A percentile compares a stretch with the other conserved stretches of the same genome.
Evolutionary conservation across 1,140 invertebrate genomes (phyloP).

Genomic region (Antheraea pernyi): DNA sequence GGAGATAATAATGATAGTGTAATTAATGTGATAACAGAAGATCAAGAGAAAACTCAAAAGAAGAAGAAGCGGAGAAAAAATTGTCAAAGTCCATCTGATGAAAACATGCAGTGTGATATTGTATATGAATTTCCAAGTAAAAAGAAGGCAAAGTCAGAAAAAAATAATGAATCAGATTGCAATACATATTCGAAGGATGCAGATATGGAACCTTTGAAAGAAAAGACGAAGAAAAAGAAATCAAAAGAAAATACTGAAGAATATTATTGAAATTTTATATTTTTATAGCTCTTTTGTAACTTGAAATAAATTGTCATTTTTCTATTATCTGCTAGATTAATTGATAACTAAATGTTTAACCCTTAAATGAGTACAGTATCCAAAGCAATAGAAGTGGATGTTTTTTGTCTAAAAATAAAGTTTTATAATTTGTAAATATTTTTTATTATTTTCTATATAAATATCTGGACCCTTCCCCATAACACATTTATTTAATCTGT

Average conservation of each 20-base stretch:
- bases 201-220: slow-evolving; percentile 16
- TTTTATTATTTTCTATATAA: too few relatives aligned
- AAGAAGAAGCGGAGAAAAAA: slow-evolving; percentile 32
- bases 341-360: too few relatives aligned
- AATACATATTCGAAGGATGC: not conserved
- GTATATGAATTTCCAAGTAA: not conserved
- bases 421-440: too few relatives aligned
- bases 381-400: too few relatives aligned
- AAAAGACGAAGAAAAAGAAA: slow-evolving; percentile 31
- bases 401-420: too few relatives aligned
- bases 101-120: not conserved
- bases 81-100: not conserved
- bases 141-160: not conserved
- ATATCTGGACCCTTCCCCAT: too few relatives aligned
- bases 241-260: slow-evolving; percentile 14
- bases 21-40: not conserved
- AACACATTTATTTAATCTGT: too few relatives aligned
- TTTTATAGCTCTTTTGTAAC: not conserved
- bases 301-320: not conserved
- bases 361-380: too few relatives aligned
- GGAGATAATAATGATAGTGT: not conserved
- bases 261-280: not conserved
- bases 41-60: slow-evolving; percentile 10
- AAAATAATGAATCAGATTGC: not conserved
- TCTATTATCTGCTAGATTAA: too few relatives aligned